phyloP scores from a whole-genome alignment of 2,888 invertebrate species.

The Agrilus mali region DNA sequence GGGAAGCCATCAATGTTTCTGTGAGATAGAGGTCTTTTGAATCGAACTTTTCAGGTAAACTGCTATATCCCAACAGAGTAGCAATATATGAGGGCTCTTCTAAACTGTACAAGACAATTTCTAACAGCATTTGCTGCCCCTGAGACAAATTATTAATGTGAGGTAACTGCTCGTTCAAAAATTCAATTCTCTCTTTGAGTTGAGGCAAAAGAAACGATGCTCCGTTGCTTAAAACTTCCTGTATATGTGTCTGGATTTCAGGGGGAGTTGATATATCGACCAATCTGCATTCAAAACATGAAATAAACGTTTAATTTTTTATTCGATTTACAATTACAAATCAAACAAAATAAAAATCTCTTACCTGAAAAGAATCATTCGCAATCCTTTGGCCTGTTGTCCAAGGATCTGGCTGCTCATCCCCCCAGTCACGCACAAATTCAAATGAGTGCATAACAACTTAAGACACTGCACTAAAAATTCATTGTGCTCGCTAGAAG shows the following conservation, averaged over 20 bases:
- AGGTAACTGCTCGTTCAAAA: slow-evolving; percentile 43
- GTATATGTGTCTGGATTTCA: slow-evolving; percentile 40
- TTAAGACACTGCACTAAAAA: slow-evolving; percentile 45
- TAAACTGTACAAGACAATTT: slow-evolving; percentile 45
- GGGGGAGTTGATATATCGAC: slow-evolving; percentile 36
- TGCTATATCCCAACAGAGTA: slow-evolving; percentile 39
- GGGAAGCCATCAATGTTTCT: slow-evolving; percentile 41
- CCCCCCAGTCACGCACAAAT: slow-evolving; percentile 41
- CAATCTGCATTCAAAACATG: slow-evolving; percentile 22
- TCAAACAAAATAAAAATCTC: neutral
- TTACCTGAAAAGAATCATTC: slow-evolving; percentile 42
- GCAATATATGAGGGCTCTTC: slow-evolving; percentile 47
- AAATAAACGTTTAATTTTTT: neutral
- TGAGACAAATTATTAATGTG: slow-evolving; percentile 38
- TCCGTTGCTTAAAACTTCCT: slow-evolving; percentile 44
- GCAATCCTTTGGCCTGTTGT: slow-evolving; percentile 38
- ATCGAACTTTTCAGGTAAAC: slow-evolving; percentile 22
- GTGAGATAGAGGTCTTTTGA: slow-evolving; percentile 28
- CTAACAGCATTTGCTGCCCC: slow-evolving; percentile 47
- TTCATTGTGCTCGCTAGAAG: slow-evolving; percentile 37
- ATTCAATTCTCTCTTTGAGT: slow-evolving; percentile 42
- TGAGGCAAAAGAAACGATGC: slow-evolving; percentile 46
- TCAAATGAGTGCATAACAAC: slow-evolving; percentile 44
- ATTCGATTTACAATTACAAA: too few species aligned
- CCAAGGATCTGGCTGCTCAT: slow-evolving; percentile 37